Conservation (phyloP, 2,888 invertebrate genomes). For the Hyles lineata region DNA sequence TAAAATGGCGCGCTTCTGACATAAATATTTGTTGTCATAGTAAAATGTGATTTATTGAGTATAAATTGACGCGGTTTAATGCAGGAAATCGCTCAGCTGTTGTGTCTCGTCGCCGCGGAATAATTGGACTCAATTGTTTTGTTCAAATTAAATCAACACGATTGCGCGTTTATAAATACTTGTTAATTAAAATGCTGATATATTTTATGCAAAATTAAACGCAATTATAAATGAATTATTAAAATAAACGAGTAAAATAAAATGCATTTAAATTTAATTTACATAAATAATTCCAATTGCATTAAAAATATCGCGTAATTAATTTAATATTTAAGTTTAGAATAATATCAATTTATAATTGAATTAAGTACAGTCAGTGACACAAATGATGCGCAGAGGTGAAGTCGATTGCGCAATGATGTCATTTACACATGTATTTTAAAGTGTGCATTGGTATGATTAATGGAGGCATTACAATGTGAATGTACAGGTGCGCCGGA, state of each 20-base stretch:
- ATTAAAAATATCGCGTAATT: neutral
- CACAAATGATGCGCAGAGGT: slow-evolving; percentile 19
- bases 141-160: neutral
- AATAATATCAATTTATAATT: neutral
- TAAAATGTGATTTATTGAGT: slow-evolving; percentile 26
- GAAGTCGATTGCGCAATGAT: slow-evolving; percentile 15
- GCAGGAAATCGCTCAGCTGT: slow-evolving; percentile 11
- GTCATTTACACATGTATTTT: slow-evolving; percentile 15
- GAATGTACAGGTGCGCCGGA: slow-evolving; percentile 28
- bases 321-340: neutral
- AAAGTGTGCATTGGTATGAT: slow-evolving; percentile 26
- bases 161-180: neutral
- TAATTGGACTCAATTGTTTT: slow-evolving; percentile 13
- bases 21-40: slow-evolving; percentile 26
- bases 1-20: slow-evolving; percentile 6
- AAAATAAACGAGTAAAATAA: neutral
- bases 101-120: neutral
- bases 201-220: neutral
- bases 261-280: neutral
- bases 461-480: slow-evolving; percentile 30
- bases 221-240: neutral
- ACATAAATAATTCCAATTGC: neutral
- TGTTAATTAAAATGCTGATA: neutral
- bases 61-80: slow-evolving; percentile 14
- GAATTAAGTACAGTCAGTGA: neutral